These are phyloP conservation scores for Poecilia picta DNA, from an alignment of 2,797 vertebrate species.

Conservation along the genomic window DNA sequence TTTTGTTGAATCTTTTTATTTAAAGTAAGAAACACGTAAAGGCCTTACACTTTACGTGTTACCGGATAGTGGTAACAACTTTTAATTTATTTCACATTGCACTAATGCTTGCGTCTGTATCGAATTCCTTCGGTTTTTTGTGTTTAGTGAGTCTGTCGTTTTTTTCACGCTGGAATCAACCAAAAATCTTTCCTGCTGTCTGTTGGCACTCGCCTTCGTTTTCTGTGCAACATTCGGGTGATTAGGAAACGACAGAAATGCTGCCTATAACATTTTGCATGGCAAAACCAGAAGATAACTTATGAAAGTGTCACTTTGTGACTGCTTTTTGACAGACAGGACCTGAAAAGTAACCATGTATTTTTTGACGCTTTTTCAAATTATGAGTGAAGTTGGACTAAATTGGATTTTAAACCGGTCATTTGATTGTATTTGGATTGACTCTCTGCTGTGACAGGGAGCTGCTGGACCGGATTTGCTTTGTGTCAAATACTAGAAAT, in stretches of 20 bases:
- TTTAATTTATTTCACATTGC: slow-evolving; percentile 26
- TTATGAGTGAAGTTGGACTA: not conserved
- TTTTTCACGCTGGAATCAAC: slow-evolving; percentile 55
- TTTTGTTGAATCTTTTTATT: slow-evolving; percentile 38
- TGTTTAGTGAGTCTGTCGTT: slow-evolving; percentile 39
- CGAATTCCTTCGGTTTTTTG: slow-evolving; percentile 28
- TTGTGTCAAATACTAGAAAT: slow-evolving; percentile 5
- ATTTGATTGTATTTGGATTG: not conserved
- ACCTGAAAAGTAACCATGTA: not conserved
- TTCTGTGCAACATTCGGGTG: slow-evolving; percentile 25
- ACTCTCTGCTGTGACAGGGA: not conserved
- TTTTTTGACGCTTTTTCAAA: not conserved
- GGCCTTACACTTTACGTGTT: slow-evolving; percentile 49
- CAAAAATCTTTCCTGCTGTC: slow-evolving; percentile 50
- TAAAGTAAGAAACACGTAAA: slow-evolving; percentile 20
- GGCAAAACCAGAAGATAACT: not conserved
- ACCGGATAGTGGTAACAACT: slow-evolving; percentile 25
- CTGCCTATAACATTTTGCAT: slow-evolving; percentile 11
- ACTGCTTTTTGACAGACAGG: not conserved
- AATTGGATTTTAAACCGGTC: not conserved
- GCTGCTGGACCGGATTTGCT: not conserved
- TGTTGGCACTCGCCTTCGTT: slow-evolving; percentile 25
- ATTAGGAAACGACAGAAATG: slow-evolving; percentile 37
- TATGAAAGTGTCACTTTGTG: not conserved
- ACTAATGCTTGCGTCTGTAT: slow-evolving; percentile 21